Percentiles rank a stretch among this genome's conserved stretches.
Evolutionary conservation across 2,888 invertebrate species (phyloP).

Genomic region (Gryllus longicercus): DNA sequence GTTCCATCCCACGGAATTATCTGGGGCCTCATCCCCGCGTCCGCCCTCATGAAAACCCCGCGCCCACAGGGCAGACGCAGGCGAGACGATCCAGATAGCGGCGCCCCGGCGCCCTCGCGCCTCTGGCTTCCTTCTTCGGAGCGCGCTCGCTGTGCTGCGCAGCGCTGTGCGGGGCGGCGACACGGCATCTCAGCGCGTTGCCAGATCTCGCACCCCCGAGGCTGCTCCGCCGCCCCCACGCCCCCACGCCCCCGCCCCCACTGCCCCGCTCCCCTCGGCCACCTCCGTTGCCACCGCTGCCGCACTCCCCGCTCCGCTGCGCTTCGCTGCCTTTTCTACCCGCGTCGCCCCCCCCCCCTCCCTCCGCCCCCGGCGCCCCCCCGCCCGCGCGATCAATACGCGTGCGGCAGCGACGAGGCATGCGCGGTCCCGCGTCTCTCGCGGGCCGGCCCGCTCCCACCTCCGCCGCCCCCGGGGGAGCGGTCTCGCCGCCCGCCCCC

Average conservation of each 20-base stretch:
- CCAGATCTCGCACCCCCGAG: not conserved
- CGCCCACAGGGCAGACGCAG: not conserved
- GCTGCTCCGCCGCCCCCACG: too few species aligned
- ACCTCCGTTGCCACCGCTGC: not conserved
- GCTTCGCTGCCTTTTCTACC: not conserved
- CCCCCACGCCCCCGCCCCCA: not conserved
- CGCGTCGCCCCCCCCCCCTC: not conserved
- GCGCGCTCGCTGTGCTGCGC: not conserved
- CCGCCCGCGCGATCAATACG: not conserved
- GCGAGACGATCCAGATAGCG: not conserved
- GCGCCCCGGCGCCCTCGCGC: not conserved
- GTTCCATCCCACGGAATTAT: too few species aligned
- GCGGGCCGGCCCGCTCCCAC: not conserved
- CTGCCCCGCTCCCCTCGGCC: not conserved
- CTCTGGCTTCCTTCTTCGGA: not conserved
- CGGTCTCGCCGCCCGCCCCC: not conserved
- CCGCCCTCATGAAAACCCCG: not conserved
- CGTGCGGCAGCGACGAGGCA: not conserved
- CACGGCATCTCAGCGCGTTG: not conserved
- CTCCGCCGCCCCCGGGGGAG: not conserved
- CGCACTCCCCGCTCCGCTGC: not conserved
- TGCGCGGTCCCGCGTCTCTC: too few species aligned
- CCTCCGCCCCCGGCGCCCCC: too few species aligned
- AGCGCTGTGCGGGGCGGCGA: not conserved
- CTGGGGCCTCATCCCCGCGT: not conserved